Base-by-base conservation (phyloP, 2,113 vertebrate species). In the Pseudorectes ferrugineus region DNA sequence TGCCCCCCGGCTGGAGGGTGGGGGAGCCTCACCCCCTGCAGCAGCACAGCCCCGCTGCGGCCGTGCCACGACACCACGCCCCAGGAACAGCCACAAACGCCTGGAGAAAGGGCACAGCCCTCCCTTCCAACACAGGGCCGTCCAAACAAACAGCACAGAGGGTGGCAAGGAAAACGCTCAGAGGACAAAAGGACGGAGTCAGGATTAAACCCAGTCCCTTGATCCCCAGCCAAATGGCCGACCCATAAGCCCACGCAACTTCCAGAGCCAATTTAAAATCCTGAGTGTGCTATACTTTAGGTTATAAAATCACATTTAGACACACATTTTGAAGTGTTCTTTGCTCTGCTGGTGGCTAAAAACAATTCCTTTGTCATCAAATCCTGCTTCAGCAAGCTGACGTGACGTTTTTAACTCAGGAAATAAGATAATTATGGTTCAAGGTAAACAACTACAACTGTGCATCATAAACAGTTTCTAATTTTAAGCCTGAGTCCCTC, bases 141-240 rank as follows among this genome's bases (percentile, higher is more conserved):
- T 11, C 10, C 96, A 92, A 94, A 94, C 35, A 92, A 89, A 86
- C 87, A 33, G 93, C 96, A 31, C 93, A 15, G 67, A 51, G 92
- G 88, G 93, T 6, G 68, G 92, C 82, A 43, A 77, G 95, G 85
- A 89, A 94, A 92, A 55, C 14, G 28, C 54, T 61, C 85, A 80
- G 86, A 97, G 93, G 95, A 96, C 95, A 95, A 95, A 95, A 96
- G 95, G 96, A 95, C 95, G 14, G 91, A 72, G 87, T n/a, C 45
- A 29, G 89, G 93, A 96, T 93, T 94, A 94, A 91, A 83, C 51
- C 59, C 78, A 11, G 88, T 3, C 63, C 91, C 95, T 96, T 95
- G 95, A 95, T 94, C 84, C 89, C 91, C 0, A 0, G 94, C 94
- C 96, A 96, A 97, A 88, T 59, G 74, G 58, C 80, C 78, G 82